Percentiles rank a stretch among this genome's conserved stretches.
Conservation (phyloP, 2,113 vertebrate genomes). For the Gadus macrocephalus region DNA sequence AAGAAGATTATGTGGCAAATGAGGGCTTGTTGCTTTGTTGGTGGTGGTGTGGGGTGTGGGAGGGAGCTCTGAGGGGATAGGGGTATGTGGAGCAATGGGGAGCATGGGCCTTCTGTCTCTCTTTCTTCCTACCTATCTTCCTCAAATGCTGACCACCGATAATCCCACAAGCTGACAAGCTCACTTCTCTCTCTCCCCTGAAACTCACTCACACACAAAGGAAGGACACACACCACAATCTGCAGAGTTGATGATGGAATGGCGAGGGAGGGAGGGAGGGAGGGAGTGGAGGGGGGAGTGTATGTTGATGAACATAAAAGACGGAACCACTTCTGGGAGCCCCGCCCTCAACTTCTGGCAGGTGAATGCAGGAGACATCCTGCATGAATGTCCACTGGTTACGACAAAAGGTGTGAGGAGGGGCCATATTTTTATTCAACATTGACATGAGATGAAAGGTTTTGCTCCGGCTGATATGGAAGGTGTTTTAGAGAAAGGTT, state of each 20-base stretch:
- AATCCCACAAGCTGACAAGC: conserved; percentile 6
- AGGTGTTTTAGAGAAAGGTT: neutral
- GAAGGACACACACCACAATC: conserved; percentile 4
- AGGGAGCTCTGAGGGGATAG: conserved; percentile 3
- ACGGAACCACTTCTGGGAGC: neutral
- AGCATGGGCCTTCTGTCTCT: conserved; percentile 20
- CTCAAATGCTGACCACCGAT: conserved; percentile 14
- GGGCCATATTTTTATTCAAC: neutral
- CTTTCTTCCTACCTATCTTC: neutral
- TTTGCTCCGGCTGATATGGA: conserved; percentile 7
- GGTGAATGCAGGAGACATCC: neutral
- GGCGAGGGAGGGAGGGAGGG: neutral
- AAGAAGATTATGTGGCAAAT: conserved; percentile 46
- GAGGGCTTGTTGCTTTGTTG: conserved; percentile 50
- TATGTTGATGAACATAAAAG: conserved; percentile 4
- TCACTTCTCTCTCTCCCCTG: neutral
- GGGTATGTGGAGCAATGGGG: conserved; percentile 56
- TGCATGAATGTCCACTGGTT: conserved; percentile 11
- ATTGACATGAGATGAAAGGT: conserved; percentile 2
- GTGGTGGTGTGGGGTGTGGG: too few relatives aligned
- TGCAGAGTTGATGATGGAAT: conserved; percentile 4
- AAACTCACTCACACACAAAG: neutral
- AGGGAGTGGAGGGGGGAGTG: neutral
- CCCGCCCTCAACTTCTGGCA: neutral
- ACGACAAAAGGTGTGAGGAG: conserved; percentile 20